Evolutionary conservation across 2,113 vertebrate species (phyloP), one percentile per base, ranked within the genome.

Genomic region (Aleadryas rufinucha): DNA sequence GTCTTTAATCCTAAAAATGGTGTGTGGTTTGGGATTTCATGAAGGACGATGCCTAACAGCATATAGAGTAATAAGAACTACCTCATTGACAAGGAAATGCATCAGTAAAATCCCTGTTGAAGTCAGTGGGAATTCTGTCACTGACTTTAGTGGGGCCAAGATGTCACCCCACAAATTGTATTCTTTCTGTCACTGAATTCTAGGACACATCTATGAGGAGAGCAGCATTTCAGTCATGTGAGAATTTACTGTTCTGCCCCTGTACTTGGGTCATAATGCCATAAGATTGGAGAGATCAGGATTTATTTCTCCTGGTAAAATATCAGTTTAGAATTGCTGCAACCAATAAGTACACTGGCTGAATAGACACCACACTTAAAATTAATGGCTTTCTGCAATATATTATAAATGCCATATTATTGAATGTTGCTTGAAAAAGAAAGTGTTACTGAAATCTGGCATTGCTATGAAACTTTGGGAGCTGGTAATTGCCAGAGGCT

Each of bases 191-290:
- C 30, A 74, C 47, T 72, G 56, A 57, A 28, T 72, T 86, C 54
- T 72, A 81, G 80, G 71, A 50, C 33, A 70, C 0, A 0, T 26
- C 39, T 87, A 30, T 0, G 0, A 1, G 1, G 54, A 83, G 20
- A 66, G 16, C 41, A 79, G 16, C 4, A 10, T 42, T 90, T 35
- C 54, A 64, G 54, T 45, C 3, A 3, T 41, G 65, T 79, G 71
- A 92, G 66, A 93, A 94, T 84, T 95, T 96, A 86, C 33, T 69
- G 11, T 61, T 90, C 26, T 80, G 31, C 9, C 9, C n/a, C 63
- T 84, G 39, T 14, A 42, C 66, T 91, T 84, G 13, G 57, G 35
- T 59, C 70, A 57, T 41, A 74, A 57, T 0, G 2, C 45, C 53
- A 2, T 56, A 69, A 69, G 63, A 61, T 26, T 27, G 28, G 22